Evolutionary conservation across 2,888 invertebrate genomes (phyloP).

Genomic region (Kuschelorhynchus macadamiae): DNA sequence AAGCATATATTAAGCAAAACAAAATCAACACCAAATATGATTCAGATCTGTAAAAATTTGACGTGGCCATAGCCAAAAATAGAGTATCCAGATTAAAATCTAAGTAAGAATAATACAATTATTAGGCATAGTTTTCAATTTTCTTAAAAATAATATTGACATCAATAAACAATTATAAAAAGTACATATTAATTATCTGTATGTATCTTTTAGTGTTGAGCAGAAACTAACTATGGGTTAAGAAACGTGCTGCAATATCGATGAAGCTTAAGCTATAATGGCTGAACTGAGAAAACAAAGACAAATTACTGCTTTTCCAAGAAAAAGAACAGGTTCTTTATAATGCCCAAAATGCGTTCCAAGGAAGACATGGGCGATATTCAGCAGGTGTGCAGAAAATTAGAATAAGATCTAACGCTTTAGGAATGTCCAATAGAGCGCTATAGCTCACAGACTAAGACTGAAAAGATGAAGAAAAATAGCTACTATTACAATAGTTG

Average conservation of each 20-base stretch:
- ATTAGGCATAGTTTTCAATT: conserved; percentile 92
- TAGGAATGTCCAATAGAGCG: conserved; percentile 92
- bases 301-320: conserved; percentile 90
- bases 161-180: conserved; percentile 90
- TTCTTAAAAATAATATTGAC: conserved; percentile 93
- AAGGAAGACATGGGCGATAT: conserved; percentile 90
- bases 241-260: conserved; percentile 90
- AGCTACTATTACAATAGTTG: conserved; percentile 86
- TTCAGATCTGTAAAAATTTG: conserved; percentile 92
- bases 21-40: conserved; percentile 94
- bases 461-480: conserved; percentile 95
- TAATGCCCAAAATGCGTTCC: conserved; percentile 86
- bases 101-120: conserved; percentile 81
- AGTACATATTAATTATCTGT: too few relatives aligned
- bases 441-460: conserved; percentile 89
- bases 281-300: conserved; percentile 91
- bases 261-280: conserved; percentile 96
- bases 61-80: conserved; percentile 90
- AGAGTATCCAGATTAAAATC: conserved; percentile 90
- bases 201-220: conserved; percentile 77
- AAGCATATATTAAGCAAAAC: too few relatives aligned
- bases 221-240: conserved; percentile 88
- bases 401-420: conserved; percentile 94
- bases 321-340: conserved; percentile 78
- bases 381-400: conserved; percentile 85